Evolutionary conservation across 92 coral and sea anemone species (phyloP).

Genomic region (Epizoanthus rinbou): DNA sequence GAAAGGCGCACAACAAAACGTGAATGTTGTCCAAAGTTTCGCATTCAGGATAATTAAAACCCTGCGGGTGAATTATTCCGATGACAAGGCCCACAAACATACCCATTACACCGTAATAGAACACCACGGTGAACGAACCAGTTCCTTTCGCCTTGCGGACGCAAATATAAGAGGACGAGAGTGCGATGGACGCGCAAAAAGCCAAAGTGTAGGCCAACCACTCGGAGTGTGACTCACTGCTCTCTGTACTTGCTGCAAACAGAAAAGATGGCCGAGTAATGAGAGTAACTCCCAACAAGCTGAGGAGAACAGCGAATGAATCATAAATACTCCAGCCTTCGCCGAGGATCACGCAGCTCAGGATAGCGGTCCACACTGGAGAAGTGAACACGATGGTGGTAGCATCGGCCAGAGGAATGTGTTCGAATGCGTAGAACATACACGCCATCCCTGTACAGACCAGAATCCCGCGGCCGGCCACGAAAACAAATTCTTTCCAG

Average conservation of each 20-base stretch:
- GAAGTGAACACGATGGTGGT: conserved; percentile 68
- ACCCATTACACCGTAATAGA: conserved; percentile 59
- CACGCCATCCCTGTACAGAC: conserved; percentile 47
- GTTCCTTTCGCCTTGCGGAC: conserved; percentile 49
- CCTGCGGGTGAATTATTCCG: background rate
- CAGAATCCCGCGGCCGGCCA: conserved; percentile 48
- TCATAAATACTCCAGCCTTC: conserved; percentile 63
- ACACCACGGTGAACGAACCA: conserved; percentile 48
- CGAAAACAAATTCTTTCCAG: conserved; percentile 24
- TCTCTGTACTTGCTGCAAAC: conserved; percentile 5
- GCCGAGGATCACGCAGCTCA: conserved; percentile 66
- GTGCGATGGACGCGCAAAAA: conserved; percentile 37
- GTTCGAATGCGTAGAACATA: conserved; percentile 57
- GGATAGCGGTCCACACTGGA: conserved; percentile 71
- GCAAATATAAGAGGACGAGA: conserved; percentile 17
- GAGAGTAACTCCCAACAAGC: conserved; percentile 63
- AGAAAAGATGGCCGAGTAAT: conserved; percentile 63
- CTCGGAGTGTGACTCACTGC: background rate
- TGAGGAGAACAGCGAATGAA: conserved; percentile 44
- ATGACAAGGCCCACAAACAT: conserved; percentile 6
- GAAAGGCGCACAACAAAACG: conserved; percentile 8
- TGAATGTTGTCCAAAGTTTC: conserved; percentile 36
- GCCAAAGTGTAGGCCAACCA: conserved; percentile 47
- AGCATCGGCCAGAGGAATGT: conserved; percentile 80
- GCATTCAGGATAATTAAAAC: conserved; percentile 45